A percentile compares a stretch with the other conserved stretches of the same genome.
These are phyloP conservation scores for Drosophila guanche DNA, from an alignment of 1,140 invertebrate species.

Conservation along the genomic window DNA sequence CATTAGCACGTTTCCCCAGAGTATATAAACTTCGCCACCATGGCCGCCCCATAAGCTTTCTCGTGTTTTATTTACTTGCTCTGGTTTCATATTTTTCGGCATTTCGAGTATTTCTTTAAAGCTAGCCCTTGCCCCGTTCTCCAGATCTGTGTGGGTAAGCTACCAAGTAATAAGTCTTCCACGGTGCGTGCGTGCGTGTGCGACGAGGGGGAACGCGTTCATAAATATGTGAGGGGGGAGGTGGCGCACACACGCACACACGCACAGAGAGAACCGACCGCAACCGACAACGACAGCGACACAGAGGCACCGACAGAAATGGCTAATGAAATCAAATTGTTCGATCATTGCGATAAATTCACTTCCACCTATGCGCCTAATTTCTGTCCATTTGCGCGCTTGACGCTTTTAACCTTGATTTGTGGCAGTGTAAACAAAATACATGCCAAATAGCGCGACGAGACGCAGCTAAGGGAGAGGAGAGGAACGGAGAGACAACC, in stretches of 20 bases:
- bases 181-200: conserved; percentile 46
- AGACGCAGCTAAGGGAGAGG: conserved; percentile 12
- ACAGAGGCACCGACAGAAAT: background rate
- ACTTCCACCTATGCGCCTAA: conserved; percentile 63
- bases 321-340: conserved; percentile 62
- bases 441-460: conserved; percentile 26
- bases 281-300: background rate
- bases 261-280: too few relatives aligned
- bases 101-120: conserved; percentile 30
- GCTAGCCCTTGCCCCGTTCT: conserved; percentile 14
- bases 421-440: conserved; percentile 73
- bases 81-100: conserved; percentile 32
- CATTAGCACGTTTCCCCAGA: conserved; percentile 7
- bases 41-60: conserved; percentile 5
- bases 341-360: conserved; percentile 78
- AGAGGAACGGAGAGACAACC: too few relatives aligned
- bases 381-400: conserved; percentile 64
- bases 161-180: conserved; percentile 38
- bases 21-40: conserved; percentile 29
- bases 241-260: conserved; percentile 3
- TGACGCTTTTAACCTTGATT: conserved; percentile 80
- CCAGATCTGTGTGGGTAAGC: background rate
- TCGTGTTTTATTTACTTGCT: conserved; percentile 37
- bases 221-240: background rate
- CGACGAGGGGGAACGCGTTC: conserved; percentile 11